Base-by-base conservation (phyloP, 2,113 vertebrate genomes). In the Callocephalon fimbriatum region DNA sequence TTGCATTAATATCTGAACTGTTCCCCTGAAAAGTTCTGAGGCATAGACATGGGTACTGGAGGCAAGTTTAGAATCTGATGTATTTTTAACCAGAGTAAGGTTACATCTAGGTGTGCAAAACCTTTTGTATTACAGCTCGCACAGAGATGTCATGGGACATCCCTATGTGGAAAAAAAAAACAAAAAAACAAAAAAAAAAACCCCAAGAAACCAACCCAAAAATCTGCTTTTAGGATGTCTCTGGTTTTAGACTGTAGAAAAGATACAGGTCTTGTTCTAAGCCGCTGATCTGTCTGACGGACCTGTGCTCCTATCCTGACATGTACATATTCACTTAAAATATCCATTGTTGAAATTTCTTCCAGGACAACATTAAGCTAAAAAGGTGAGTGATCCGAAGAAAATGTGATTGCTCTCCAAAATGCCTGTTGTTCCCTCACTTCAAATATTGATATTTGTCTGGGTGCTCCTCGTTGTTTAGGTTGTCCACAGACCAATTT, bases 401-500 rank as follows among this genome's bases (percentile, higher is more conserved):
- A 97, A 98, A 98, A 98, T 95, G 87, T 88, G n/a, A 67, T 92
- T 89, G 79, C 77, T 92, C 71, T 97, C 97, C 96, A 98, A 97
- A 95, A 96, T 96, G 93, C 96, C 66, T 93, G 81, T 96, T 96
- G 71, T 94, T 81, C 89, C 79, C 81, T 95, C 87, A 93, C 74
- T 98, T 98, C 96, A 98, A 98, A 98, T 97, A 98, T 93, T 98
- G 97, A 98, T 88, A 75, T 97, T 98, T 93, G 94, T 98, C 97
- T 98, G 96, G 79, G 96, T 97, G 94, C 97, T 88, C 97, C 88
- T 97, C 79, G 3, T 91, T 98, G 96, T 98, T 98, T 98, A 96
- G 93, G 81, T 97, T 98, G 94, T 98, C 95, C 93, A 76, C 70
- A 70, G 90, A 98, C 96, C 96, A 98, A 97, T 93, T 84, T 96